Percentiles rank a stretch among this genome's conserved stretches.
These are phyloP conservation scores for Carcinoscorpius rotundicauda DNA, from an alignment of 1,140 invertebrate species.

Conservation along the genomic window DNA sequence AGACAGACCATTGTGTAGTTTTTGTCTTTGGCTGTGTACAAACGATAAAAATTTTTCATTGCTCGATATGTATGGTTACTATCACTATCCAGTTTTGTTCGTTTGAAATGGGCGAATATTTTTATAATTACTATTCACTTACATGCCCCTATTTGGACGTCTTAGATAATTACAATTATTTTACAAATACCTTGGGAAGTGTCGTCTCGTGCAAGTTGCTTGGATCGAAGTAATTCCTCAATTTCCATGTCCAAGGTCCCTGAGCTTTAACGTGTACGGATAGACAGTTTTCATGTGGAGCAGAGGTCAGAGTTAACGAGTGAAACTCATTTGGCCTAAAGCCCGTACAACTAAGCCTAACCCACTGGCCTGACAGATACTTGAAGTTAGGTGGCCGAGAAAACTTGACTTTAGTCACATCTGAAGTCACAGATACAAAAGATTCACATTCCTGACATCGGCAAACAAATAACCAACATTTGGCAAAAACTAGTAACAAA, in stretches of 20 bases:
- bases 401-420: constrained; percentile 45
- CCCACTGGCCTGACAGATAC: constrained; percentile 79
- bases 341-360: constrained; percentile 80
- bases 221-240: constrained; percentile 92
- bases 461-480: too few relatives aligned
- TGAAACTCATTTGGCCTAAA: constrained; percentile 92
- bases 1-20: too few relatives aligned
- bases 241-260: constrained; percentile 98
- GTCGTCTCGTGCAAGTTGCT: constrained; percentile 73
- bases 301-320: constrained; percentile 94
- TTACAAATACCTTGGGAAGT: constrained; percentile 50
- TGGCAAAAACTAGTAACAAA: too few relatives aligned
- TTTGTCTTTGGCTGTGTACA: too few relatives aligned
- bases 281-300: constrained; percentile 93
- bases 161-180: too few relatives aligned
- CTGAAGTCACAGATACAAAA: constrained; percentile 26
- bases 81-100: neutral
- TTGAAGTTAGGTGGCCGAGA: constrained; percentile 85
- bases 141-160: too few relatives aligned
- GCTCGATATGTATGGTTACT: too few relatives aligned
- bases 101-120: neutral
- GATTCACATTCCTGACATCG: too few relatives aligned
- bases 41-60: too few relatives aligned
- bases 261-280: constrained; percentile 97
- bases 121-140: neutral